Conservation (phyloP, 2,113 vertebrate species). For the Cephalopholis sonnerati region DNA sequence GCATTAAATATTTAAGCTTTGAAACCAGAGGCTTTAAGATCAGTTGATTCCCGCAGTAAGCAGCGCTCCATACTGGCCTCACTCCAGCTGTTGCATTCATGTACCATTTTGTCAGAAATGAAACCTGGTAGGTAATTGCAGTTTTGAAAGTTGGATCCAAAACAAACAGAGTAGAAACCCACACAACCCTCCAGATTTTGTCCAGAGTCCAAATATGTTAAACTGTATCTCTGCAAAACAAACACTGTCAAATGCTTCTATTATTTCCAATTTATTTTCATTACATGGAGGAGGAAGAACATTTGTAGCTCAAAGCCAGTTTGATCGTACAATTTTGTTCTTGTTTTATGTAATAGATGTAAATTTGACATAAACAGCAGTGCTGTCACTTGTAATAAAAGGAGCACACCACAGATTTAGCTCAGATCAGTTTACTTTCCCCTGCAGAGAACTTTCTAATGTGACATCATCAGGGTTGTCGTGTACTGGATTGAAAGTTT, state of each 20-base stretch:
- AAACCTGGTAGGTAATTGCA: not conserved
- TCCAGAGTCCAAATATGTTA: not conserved
- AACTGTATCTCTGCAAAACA: not conserved
- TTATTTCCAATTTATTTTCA: not conserved
- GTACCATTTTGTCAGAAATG: not conserved
- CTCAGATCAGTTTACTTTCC: not conserved
- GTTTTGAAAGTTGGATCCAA: slow-evolving; percentile 4
- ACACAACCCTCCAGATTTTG: not conserved
- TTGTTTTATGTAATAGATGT: slow-evolving; percentile 3
- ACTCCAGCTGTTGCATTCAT: not conserved
- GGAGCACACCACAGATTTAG: not conserved
- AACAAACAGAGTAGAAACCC: not conserved
- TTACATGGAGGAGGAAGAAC: not conserved
- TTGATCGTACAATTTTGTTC: not conserved
- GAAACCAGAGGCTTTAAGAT: not conserved
- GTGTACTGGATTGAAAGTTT: not conserved
- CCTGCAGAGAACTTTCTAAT: not conserved
- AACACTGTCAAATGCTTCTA: not conserved
- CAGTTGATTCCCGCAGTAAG: not conserved
- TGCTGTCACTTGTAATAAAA: not conserved
- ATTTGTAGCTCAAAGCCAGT: not conserved
- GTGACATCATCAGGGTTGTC: not conserved
- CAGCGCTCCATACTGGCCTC: not conserved
- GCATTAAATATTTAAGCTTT: not conserved
- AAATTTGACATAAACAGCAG: not conserved